Conservation (phyloP, 1,140 invertebrate genomes). For the Whitmania pigra region DNA sequence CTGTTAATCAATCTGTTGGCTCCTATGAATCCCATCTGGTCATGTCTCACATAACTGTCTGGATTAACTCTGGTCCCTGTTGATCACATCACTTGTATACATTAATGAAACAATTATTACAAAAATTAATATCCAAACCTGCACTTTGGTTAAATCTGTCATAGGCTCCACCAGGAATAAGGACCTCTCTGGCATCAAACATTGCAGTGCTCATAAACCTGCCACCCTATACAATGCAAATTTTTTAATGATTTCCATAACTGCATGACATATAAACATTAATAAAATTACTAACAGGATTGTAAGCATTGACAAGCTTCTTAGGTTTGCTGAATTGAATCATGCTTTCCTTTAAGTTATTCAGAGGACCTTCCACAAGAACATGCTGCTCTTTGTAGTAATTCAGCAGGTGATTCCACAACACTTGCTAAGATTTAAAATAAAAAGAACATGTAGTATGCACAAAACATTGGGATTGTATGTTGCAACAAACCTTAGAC, state of each 20-base stretch:
- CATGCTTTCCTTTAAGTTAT: conserved; percentile 88
- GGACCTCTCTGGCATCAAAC: conserved; percentile 48
- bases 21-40: conserved; percentile 84
- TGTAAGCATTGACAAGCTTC: conserved; percentile 78
- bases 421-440: conserved; percentile 54
- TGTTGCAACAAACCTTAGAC: conserved; percentile 56
- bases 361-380: conserved; percentile 90
- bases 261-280: too few species aligned
- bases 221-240: conserved; percentile 49
- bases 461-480: neutral
- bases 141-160: conserved; percentile 47
- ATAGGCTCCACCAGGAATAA: conserved; percentile 66
- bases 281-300: conserved; percentile 50
- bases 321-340: conserved; percentile 96
- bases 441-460: neutral
- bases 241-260: neutral
- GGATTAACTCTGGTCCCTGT: conserved; percentile 25
- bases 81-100: neutral
- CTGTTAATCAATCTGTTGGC: conserved; percentile 61
- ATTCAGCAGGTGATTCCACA: conserved; percentile 94
- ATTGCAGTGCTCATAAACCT: conserved; percentile 93
- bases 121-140: neutral
- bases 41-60: conserved; percentile 52
- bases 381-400: conserved; percentile 97
- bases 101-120: neutral